phyloP scores from a whole-genome alignment of 2,888 invertebrate genomes.

The Limenitis camilla region DNA sequence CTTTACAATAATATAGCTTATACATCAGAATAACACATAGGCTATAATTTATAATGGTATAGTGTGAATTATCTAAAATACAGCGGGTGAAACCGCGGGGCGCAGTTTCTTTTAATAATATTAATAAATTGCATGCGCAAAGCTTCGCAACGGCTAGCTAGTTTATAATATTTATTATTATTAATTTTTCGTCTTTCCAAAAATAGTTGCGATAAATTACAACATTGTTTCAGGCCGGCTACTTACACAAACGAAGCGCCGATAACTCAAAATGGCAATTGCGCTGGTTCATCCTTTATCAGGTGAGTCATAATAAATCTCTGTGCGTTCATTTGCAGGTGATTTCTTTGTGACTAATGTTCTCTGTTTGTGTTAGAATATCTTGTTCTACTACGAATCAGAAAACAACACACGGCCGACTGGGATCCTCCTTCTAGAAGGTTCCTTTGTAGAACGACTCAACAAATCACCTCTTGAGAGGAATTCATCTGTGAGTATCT shows the following conservation, averaged over 20 bases:
- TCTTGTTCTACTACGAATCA: slow-evolving; percentile 92
- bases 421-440: slow-evolving; percentile 89
- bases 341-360: too few species aligned
- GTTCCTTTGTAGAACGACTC: slow-evolving; percentile 88
- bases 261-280: slow-evolving; percentile 93
- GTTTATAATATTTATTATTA: too few species aligned
- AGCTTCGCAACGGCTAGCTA: too few species aligned
- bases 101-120: too few species aligned
- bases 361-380: slow-evolving; percentile 77
- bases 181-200: too few species aligned
- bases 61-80: too few species aligned
- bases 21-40: too few species aligned
- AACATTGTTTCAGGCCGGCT: slow-evolving; percentile 77
- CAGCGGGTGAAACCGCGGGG: too few species aligned
- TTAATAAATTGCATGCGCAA: too few species aligned
- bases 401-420: slow-evolving; percentile 86
- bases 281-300: slow-evolving; percentile 86
- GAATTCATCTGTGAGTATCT: slow-evolving; percentile 50
- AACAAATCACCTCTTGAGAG: slow-evolving; percentile 75
- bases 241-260: slow-evolving; percentile 88
- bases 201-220: not conserved
- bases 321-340: too few species aligned
- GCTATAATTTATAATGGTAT: too few species aligned
- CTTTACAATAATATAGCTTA: too few species aligned
- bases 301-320: slow-evolving; percentile 76